A percentile compares a stretch with the other conserved stretches of the same genome.
These are phyloP conservation scores for Brachionus sp. DNA, from an alignment of 1,140 invertebrate species.

Conservation along the genomic window DNA sequence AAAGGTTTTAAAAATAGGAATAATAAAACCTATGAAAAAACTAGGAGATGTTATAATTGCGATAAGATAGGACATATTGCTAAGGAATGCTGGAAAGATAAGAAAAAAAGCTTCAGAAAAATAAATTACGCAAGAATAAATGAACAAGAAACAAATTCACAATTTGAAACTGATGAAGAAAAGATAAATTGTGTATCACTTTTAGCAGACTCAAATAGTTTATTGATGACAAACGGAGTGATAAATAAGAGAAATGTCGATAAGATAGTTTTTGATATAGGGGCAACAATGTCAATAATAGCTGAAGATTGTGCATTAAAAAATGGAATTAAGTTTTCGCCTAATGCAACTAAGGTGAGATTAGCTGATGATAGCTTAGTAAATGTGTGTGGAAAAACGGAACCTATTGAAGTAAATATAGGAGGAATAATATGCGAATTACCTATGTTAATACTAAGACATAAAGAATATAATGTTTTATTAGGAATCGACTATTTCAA, in stretches of 20 bases:
- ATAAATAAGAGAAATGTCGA: background rate
- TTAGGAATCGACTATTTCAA: conserved; percentile 6
- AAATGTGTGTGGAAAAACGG: background rate
- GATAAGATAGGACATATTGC: conserved; percentile 82
- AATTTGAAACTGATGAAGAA: background rate
- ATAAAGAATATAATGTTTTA: background rate
- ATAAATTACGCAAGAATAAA: too few species aligned
- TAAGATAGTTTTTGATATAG: background rate
- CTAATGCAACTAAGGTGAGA: background rate
- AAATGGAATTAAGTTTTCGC: background rate
- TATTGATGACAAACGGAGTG: background rate
- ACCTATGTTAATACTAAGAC: background rate
- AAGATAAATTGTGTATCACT: background rate
- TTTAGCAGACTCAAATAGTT: background rate
- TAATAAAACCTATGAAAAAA: too few species aligned
- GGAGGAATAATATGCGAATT: background rate
- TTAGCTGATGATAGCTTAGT: background rate
- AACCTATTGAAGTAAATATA: background rate
- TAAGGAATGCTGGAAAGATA: conserved; percentile 68
- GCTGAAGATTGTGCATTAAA: background rate
- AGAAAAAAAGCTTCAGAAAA: too few species aligned
- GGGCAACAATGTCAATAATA: background rate
- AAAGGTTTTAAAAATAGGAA: too few species aligned
- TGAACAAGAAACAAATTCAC: too few species aligned
- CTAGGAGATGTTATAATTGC: conserved; percentile 71